These are phyloP conservation scores for Atopsyche davidsoni DNA, from an alignment of 1,140 invertebrate species.

Conservation along the genomic window DNA sequence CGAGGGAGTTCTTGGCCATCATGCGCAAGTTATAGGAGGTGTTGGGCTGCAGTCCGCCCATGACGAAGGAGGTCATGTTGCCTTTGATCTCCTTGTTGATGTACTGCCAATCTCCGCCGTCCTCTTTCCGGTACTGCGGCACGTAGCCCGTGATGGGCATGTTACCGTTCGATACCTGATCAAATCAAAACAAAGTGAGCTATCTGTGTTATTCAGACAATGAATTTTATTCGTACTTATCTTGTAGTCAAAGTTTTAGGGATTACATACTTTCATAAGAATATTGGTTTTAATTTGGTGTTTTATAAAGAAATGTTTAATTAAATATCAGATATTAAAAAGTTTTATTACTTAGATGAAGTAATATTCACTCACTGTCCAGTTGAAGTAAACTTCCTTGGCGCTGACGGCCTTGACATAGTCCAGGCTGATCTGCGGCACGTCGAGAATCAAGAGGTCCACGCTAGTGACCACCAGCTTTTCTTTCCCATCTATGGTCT, in stretches of 20 bases:
- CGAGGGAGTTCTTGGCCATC: constrained; percentile 49
- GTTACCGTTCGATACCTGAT: constrained; percentile 62
- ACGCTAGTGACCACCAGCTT: constrained; percentile 30
- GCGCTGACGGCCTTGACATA: constrained; percentile 69
- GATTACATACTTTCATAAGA: no score
- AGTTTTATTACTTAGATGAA: neutral
- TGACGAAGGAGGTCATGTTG: constrained; percentile 56
- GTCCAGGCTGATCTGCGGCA: constrained; percentile 65
- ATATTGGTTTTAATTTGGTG: no score
- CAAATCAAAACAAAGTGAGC: no score
- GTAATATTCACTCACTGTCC: constrained; percentile 50
- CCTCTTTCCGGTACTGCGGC: constrained; percentile 56
- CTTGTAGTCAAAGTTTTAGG: no score
- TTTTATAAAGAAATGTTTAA: neutral
- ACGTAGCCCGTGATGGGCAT: constrained; percentile 60
- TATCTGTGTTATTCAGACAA: no score
- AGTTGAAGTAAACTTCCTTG: constrained; percentile 71
- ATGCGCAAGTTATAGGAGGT: constrained; percentile 57
- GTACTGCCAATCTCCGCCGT: constrained; percentile 44
- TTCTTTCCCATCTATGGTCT: no score
- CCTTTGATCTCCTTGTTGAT: constrained; percentile 50
- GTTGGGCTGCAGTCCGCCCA: constrained; percentile 54
- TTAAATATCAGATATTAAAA: neutral
- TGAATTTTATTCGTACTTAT: no score
- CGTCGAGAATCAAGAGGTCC: constrained; percentile 59